Conservation (phyloP, 64 coral and sea anemone species). For the Montipora efflorescens region DNA sequence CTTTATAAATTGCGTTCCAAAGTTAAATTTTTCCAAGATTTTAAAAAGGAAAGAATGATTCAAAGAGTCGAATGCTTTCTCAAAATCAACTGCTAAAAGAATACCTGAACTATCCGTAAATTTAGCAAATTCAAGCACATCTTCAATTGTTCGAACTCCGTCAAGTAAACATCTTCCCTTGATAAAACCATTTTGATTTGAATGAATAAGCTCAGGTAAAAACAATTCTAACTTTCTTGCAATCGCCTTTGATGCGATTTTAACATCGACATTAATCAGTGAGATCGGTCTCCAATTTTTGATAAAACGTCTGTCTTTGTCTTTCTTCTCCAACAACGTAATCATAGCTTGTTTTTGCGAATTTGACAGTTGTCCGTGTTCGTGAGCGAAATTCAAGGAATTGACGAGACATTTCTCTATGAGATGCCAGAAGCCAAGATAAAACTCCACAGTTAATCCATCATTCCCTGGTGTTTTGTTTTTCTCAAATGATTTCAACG, state of each 20-base stretch:
- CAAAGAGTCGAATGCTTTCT: conserved; percentile 55
- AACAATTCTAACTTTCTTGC: not conserved
- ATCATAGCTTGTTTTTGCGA: conserved; percentile 60
- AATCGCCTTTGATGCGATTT: conserved; percentile 48
- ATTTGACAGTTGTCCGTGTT: conserved; percentile 1
- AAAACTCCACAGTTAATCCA: conserved; percentile 27
- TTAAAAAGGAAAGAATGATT: conserved; percentile 24
- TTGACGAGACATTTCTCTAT: not conserved
- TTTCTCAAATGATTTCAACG: too few species aligned
- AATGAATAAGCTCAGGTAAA: conserved; percentile 30
- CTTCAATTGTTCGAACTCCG: conserved; percentile 37
- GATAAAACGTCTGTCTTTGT: conserved; percentile 26
- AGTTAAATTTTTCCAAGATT: conserved; percentile 9
- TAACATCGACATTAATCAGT: conserved; percentile 58
- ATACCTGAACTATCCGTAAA: conserved; percentile 2
- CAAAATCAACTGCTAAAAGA: conserved; percentile 34
- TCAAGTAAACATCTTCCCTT: conserved; percentile 54
- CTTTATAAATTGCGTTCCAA: conserved; percentile 34
- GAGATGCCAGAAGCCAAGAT: conserved; percentile 33
- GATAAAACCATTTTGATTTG: conserved; percentile 47
- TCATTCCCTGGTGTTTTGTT: too few species aligned
- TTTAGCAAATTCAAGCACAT: conserved; percentile 27
- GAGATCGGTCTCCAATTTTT: conserved; percentile 69
- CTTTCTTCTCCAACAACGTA: conserved; percentile 61
- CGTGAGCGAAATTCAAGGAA: not conserved